Conservation (phyloP, 2,113 vertebrate species). For the Paedocypris sp. region DNA sequence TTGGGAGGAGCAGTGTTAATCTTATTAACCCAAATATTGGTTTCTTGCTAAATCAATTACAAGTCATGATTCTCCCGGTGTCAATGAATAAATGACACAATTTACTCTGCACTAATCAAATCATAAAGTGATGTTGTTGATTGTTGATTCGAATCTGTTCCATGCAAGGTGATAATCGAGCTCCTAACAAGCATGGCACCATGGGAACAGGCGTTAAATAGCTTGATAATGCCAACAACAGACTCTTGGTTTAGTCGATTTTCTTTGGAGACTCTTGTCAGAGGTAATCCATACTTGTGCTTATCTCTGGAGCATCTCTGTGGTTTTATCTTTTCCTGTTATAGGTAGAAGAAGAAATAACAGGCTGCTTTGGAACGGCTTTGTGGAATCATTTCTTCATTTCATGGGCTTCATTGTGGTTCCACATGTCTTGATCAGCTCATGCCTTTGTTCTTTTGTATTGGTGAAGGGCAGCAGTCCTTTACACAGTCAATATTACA, state of each 20-base stretch:
- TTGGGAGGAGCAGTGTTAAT: slow-evolving; percentile 19
- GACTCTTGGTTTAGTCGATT: background rate
- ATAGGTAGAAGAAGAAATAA: background rate
- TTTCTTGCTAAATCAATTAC: slow-evolving; percentile 28
- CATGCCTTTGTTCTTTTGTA: slow-evolving; percentile 6
- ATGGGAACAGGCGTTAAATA: slow-evolving; percentile 30
- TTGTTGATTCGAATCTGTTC: slow-evolving; percentile 21
- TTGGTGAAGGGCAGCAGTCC: background rate
- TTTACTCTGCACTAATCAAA: slow-evolving; percentile 19
- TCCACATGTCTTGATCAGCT: background rate
- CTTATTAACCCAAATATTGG: slow-evolving; percentile 25
- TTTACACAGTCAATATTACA: background rate
- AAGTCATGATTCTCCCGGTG: slow-evolving; percentile 5
- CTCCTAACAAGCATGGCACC: slow-evolving; percentile 13
- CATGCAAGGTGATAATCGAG: slow-evolving; percentile 23
- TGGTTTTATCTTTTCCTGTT: slow-evolving; percentile 13
- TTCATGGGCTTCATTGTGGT: slow-evolving; percentile 2
- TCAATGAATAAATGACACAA: slow-evolving; percentile 16
- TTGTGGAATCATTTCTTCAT: slow-evolving; percentile 7
- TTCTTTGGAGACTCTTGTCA: slow-evolving; percentile 14
- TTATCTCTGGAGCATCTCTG: slow-evolving; percentile 23
- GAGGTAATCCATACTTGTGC: slow-evolving; percentile 12
- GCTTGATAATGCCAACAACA: slow-evolving; percentile 17
- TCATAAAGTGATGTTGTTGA: slow-evolving; percentile 4
- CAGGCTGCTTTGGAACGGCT: slow-evolving; percentile 3